Percentiles rank a stretch among this genome's conserved stretches.
Conservation (phyloP, 2,113 vertebrate genomes). For the Gallinago jamesoni region DNA sequence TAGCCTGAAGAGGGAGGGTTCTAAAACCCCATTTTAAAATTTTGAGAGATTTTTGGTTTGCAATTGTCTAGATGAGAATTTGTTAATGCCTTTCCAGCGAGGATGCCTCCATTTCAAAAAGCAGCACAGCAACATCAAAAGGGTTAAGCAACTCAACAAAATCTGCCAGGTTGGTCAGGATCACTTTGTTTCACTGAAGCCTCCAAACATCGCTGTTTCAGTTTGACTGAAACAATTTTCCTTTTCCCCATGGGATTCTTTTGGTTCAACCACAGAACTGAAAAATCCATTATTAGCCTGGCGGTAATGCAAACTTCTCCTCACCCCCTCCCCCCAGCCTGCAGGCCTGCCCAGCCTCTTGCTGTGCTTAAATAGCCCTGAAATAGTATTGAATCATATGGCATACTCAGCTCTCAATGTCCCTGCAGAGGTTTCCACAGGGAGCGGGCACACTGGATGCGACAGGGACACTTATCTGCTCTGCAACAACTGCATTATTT, state of each 20-base stretch:
- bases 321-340: not conserved
- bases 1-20: slow-evolving; percentile 30
- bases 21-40: not conserved
- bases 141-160: not conserved
- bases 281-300: slow-evolving; percentile 55
- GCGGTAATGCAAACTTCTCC: not conserved
- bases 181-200: not conserved
- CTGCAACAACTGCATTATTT: not conserved
- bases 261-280: slow-evolving; percentile 30
- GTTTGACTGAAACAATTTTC: slow-evolving; percentile 16
- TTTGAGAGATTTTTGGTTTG: not conserved
- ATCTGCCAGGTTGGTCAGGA: slow-evolving; percentile 6
- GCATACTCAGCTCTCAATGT: not conserved
- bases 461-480: not conserved
- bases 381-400: not conserved
- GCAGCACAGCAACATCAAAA: not conserved
- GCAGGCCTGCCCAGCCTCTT: slow-evolving; percentile 14
- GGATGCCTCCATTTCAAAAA: not conserved
- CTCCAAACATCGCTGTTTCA: not conserved
- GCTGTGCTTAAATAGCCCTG: not conserved
- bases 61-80: not conserved
- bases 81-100: not conserved
- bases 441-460: not conserved
- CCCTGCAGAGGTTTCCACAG: not conserved
- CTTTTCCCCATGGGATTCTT: slow-evolving; percentile 19